phyloP scores from a whole-genome alignment of 2,113 vertebrate genomes.

The Hyla sarda region DNA sequence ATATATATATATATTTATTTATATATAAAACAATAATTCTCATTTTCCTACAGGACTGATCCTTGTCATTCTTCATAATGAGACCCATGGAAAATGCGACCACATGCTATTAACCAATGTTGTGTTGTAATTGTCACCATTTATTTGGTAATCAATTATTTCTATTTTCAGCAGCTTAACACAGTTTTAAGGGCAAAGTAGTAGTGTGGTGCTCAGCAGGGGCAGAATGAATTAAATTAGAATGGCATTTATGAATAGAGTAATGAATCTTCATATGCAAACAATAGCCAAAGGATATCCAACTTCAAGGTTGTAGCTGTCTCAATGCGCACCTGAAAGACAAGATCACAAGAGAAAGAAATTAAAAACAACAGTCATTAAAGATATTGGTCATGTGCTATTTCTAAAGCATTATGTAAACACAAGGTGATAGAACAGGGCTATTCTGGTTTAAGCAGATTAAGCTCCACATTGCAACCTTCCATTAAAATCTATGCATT shows the following conservation, averaged over 20 bases:
- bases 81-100: not conserved
- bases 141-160: slow-evolving; percentile 32
- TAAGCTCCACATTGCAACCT: too few species aligned
- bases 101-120: not conserved
- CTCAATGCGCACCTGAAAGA: slow-evolving; percentile 92
- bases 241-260: slow-evolving; percentile 26
- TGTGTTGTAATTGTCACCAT: not conserved
- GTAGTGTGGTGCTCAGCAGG: not conserved
- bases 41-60: not conserved
- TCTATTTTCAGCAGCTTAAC: slow-evolving; percentile 34
- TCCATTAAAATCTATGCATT: too few species aligned
- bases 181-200: slow-evolving; percentile 1
- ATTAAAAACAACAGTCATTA: not conserved
- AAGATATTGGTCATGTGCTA: not conserved
- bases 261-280: not conserved
- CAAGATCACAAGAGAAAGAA: slow-evolving; percentile 55
- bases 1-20: too few species aligned
- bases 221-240: slow-evolving; percentile 4
- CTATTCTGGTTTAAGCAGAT: too few species aligned
- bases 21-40: too few species aligned
- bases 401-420: not conserved
- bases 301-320: slow-evolving; percentile 95
- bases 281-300: slow-evolving; percentile 87
- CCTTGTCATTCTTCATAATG: not conserved
- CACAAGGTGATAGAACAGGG: not conserved